A percentile compares a stretch with the other conserved stretches of the same genome.
phyloP scores from a whole-genome alignment of 2,113 vertebrate species.

The Erythrolamprus reginae region DNA sequence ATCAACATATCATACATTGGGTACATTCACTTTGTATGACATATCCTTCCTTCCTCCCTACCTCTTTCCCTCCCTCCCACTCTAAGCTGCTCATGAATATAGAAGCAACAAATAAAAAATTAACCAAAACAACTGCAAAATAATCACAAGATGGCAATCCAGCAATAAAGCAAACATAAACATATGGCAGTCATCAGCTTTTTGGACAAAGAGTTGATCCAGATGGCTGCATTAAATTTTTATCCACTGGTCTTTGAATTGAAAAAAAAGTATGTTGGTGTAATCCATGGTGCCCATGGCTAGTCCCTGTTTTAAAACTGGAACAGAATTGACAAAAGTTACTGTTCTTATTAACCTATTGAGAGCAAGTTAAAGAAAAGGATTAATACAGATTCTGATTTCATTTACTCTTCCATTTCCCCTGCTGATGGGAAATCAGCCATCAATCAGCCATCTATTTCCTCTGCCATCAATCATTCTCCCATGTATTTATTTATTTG shows the following conservation, averaged over 20 bases:
- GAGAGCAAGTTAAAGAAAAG: background rate
- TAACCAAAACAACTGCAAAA: background rate
- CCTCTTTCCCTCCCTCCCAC: too few relatives aligned
- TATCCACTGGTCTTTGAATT: background rate
- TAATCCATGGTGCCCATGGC: background rate
- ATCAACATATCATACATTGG: background rate
- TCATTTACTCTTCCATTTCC: background rate
- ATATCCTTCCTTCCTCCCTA: background rate
- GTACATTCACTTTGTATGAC: background rate
- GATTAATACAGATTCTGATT: background rate
- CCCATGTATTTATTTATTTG: background rate
- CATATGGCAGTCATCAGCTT: background rate
- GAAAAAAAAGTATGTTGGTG: background rate
- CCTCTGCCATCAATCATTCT: background rate
- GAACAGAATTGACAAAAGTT: background rate
- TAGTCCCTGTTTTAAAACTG: background rate
- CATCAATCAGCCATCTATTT: too few relatives aligned
- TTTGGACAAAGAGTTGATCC: background rate
- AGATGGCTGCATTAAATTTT: background rate
- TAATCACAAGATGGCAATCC: background rate
- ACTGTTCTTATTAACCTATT: background rate
- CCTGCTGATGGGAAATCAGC: background rate
- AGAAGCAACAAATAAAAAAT: background rate
- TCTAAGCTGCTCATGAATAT: background rate
- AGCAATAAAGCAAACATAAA: background rate